Evolutionary conservation across 2,113 vertebrate genomes (phyloP).

Genomic region (Salvelinus fontinalis): DNA sequence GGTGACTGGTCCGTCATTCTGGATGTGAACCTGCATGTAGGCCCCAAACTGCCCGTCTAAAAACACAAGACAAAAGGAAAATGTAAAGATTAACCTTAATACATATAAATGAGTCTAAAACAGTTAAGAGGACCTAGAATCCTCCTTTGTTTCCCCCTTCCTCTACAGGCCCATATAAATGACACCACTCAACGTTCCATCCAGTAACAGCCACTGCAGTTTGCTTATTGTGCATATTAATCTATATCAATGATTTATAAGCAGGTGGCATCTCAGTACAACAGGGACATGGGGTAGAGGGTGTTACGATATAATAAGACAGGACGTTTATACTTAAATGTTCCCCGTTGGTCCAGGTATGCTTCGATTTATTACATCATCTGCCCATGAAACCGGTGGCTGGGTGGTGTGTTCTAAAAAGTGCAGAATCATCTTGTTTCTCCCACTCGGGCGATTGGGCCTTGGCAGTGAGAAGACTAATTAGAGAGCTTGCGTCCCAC

Average conservation of each 20-base stretch:
- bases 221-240: neutral
- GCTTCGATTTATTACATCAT: slow-evolving; percentile 62
- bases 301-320: slow-evolving; percentile 10
- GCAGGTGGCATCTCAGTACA: slow-evolving; percentile 23
- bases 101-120: neutral
- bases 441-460: slow-evolving; percentile 3
- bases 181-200: neutral
- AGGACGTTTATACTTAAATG: slow-evolving; percentile 48
- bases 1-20: slow-evolving; percentile 96
- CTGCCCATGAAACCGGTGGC: slow-evolving; percentile 46
- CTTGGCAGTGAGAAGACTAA: slow-evolving; percentile 35
- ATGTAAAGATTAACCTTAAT: neutral
- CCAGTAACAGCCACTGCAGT: neutral
- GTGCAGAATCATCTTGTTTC: slow-evolving; percentile 51
- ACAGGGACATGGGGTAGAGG: slow-evolving; percentile 17
- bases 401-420: slow-evolving; percentile 22
- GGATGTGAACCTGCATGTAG: slow-evolving; percentile 93
- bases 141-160: neutral
- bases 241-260: neutral
- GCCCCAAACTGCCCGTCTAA: slow-evolving; percentile 92
- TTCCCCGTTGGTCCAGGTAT: slow-evolving; percentile 44
- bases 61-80: slow-evolving; percentile 35
- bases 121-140: no score
- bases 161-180: neutral
- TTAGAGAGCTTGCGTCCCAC: slow-evolving; percentile 51